phyloP scores from a whole-genome alignment of 64 coral and sea anemone species.

The Cladopsammia gracilis region DNA sequence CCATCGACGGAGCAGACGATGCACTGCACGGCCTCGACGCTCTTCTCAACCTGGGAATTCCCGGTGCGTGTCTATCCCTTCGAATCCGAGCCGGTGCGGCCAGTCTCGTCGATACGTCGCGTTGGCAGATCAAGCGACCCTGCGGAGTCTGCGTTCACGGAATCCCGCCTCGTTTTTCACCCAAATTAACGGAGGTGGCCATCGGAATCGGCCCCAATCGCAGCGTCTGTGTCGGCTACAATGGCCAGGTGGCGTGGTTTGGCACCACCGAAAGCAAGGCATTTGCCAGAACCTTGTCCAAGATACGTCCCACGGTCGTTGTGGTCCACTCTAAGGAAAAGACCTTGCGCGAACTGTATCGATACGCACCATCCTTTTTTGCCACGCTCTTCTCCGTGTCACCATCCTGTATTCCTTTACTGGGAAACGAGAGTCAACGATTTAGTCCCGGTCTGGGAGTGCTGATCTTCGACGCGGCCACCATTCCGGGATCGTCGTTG shows the following conservation, averaged over 20 bases:
- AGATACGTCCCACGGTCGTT: background rate
- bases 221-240: background rate
- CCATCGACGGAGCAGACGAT: background rate
- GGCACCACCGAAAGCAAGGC: too few relatives aligned
- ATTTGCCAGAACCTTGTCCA: background rate
- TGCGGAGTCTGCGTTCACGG: background rate
- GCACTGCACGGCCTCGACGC: background rate
- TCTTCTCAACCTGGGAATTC: background rate
- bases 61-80: background rate
- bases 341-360: background rate
- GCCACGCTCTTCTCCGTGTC: background rate
- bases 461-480: background rate
- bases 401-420: background rate
- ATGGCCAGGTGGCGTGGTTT: too few relatives aligned
- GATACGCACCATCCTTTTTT: background rate
- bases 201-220: background rate
- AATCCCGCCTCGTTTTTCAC: background rate
- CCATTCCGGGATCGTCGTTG: accelerated
- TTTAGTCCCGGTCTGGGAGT: background rate
- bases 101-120: background rate
- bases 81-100: background rate
- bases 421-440: too few relatives aligned
- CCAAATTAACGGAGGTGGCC: background rate
- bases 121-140: background rate
- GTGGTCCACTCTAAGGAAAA: background rate